Percentiles rank a stretch among this genome's conserved stretches.
phyloP scores from a whole-genome alignment of 1,140 invertebrate species.

The Papilio helenus region DNA sequence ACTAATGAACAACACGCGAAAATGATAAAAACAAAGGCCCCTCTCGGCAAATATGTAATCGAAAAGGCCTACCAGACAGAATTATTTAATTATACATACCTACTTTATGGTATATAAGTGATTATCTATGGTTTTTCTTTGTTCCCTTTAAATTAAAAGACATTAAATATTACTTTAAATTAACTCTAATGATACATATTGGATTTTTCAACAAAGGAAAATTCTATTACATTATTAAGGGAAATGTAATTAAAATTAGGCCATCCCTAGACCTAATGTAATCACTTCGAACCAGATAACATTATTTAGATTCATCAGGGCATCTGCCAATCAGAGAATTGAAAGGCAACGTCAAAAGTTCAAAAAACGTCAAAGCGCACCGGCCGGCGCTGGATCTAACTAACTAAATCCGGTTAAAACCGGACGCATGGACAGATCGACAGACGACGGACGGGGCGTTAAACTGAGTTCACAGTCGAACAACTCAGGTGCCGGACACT shows the following conservation, averaged over 20 bases:
- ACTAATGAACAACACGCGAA: slow-evolving; percentile 14
- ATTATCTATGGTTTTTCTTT: too few species aligned
- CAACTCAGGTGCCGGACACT: slow-evolving; percentile 43
- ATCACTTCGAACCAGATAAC: slow-evolving; percentile 12
- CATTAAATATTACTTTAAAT: too few species aligned
- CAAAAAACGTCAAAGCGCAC: slow-evolving; percentile 49
- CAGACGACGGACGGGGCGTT: slow-evolving; percentile 27
- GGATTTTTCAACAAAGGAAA: too few species aligned
- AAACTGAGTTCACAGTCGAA: slow-evolving; percentile 43
- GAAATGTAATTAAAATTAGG: not conserved
- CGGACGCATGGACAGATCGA: slow-evolving; percentile 38
- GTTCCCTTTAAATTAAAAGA: too few species aligned
- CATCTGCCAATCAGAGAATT: slow-evolving; percentile 41
- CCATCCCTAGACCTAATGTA: not conserved
- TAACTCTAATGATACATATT: too few species aligned
- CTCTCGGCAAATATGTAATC: not conserved
- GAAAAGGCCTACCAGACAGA: not conserved
- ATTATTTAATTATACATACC: not conserved
- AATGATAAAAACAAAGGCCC: not conserved
- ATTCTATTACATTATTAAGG: not conserved
- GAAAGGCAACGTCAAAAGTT: slow-evolving; percentile 41
- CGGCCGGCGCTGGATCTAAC: slow-evolving; percentile 52
- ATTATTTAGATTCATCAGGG: slow-evolving; percentile 29
- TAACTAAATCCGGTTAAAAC: slow-evolving; percentile 53
- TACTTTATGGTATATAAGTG: too few species aligned